phyloP scores from a whole-genome alignment of 37 sponge, comb jelly and placozoan genomes.

The Petrosia ficiformis region DNA sequence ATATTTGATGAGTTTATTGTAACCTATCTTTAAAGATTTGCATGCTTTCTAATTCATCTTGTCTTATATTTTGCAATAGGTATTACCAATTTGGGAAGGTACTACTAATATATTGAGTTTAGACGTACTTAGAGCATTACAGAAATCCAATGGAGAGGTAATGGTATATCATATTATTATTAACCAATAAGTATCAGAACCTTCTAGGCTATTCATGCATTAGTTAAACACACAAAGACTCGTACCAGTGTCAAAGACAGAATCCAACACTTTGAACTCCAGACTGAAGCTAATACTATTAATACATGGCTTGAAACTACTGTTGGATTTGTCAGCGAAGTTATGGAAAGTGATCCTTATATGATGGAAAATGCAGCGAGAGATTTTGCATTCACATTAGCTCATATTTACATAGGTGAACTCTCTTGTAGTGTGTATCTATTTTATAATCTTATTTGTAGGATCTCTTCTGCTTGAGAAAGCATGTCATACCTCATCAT shows the following conservation, averaged over 20 bases:
- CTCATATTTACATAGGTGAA: constrained; percentile 59
- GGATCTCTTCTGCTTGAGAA: constrained; percentile 55
- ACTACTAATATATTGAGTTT: constrained; percentile 89
- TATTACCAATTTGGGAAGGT: constrained; percentile 97
- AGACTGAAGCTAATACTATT: background rate
- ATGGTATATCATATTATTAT: background rate
- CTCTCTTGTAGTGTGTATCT: no score
- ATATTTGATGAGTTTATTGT: no score
- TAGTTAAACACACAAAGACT: background rate
- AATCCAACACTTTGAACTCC: background rate
- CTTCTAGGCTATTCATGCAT: constrained; percentile 10
- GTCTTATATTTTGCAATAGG: no score
- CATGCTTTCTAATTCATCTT: no score
- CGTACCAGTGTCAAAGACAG: background rate
- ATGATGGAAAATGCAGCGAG: constrained; percentile 61
- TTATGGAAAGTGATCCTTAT: background rate
- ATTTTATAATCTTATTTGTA: background rate
- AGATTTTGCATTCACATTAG: constrained; percentile 67
- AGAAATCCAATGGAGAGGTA: constrained; percentile 48
- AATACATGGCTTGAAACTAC: background rate
- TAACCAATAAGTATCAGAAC: background rate
- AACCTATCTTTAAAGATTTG: no score
- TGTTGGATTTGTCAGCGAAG: background rate
- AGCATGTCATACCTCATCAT: constrained; percentile 7
- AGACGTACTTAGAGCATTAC: constrained; percentile 75